Base-by-base conservation (phyloP, 1,140 invertebrate genomes). In the Steinernema feltiae region DNA sequence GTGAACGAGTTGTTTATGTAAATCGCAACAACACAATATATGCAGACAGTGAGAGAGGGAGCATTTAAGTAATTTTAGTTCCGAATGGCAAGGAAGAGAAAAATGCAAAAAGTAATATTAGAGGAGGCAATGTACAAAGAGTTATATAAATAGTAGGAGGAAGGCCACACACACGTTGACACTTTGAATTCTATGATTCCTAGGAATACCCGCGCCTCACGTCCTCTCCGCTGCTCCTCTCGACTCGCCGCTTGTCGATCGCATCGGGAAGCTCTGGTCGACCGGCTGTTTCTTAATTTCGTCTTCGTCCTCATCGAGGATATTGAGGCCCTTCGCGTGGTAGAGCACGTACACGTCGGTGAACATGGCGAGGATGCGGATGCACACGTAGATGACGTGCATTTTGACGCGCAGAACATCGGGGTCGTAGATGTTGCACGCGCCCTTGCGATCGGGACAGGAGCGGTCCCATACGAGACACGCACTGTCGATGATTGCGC, bases 371-470 rank as follows among this genome's bases (percentile, higher is more conserved):
- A 79, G 53, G 7, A 29, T 70, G 30, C 78, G 71, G 32, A 79
- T 79, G 17, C 53, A 48, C 21, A 74, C 72, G 32, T 79, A 79
- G 0, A 78, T 29, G 1, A 74, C 21, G 48, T 79, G 78, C 72
- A 79, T 71, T 48, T 75, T 76, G 12, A 80, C 32, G 46, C 83
- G 53, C 69, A 86, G 79, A 12, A 74, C 69, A 2, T 78, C 72
- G 1, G 80, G 80, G 74, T 82, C 82, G 73, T 86, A 86, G 27
- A 84, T 69, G 32, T 74, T 75, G 72, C 85, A 86, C 35, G 77
- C 76, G 48, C 85, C 86, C 18, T 69, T 77, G 30, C 74, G 76
- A 32, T 79, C 83, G 30, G 71, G 30, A 21, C 84, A 79, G 0
- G 70, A 53, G 17, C 77, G 72, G 21, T 80, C 77, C 84, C 84